Percentiles rank a stretch among this genome's conserved stretches.
Evolutionary conservation across 2,797 vertebrate species (phyloP).

Genomic region (Sebastiscus tertius): DNA sequence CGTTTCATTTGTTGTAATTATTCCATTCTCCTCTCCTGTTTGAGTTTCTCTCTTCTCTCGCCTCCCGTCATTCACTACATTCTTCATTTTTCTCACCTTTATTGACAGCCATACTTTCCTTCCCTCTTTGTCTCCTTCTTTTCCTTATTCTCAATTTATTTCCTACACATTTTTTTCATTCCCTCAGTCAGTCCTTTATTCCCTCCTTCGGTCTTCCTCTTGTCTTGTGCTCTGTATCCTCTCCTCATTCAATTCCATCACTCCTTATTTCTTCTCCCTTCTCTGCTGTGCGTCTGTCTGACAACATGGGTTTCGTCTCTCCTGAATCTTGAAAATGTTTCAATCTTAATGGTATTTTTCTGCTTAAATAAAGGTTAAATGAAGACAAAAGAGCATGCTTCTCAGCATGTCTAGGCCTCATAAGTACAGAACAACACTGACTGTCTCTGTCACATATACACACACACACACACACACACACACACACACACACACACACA

Average conservation of each 20-base stretch:
- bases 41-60: not conserved
- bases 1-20: not conserved
- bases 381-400: conserved; percentile 1
- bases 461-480: not conserved
- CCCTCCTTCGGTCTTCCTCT: not conserved
- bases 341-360: not conserved
- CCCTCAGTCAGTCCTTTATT: not conserved
- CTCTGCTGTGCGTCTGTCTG: not conserved
- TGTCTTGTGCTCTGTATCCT: not conserved
- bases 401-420: not conserved
- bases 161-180: not conserved
- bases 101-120: not conserved
- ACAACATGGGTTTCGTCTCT: not conserved
- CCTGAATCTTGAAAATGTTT: not conserved
- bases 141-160: not conserved
- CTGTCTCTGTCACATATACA: not conserved
- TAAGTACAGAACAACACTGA: not conserved
- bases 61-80: not conserved
- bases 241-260: not conserved
- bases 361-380: not conserved
- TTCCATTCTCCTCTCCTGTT: not conserved
- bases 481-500: not conserved
- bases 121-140: not conserved
- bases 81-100: not conserved
- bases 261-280: not conserved